Base-by-base conservation (phyloP, 2,888 invertebrate genomes). In the Glyphotaelius pellucidus region DNA sequence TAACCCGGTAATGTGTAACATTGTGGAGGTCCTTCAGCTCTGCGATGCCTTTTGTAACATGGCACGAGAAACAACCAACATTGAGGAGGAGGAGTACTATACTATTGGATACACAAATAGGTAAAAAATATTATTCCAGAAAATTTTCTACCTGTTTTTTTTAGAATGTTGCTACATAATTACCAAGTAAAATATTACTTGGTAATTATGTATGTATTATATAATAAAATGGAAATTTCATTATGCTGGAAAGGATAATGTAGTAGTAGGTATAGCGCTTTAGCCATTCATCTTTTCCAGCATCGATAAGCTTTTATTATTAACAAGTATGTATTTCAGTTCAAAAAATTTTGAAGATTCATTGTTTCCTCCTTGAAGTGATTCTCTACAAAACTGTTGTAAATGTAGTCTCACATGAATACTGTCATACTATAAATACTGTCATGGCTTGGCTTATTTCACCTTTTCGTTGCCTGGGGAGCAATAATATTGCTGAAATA, bases 1-100 rank as follows among this genome's bases (percentile, higher is more conserved):
- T 94, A 96, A 95, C 93, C 95, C 95, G 0, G 96, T 96, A 80
- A 96, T 97, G 94, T 95, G 96, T 93, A 96, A 96, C 93, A 97
- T 97, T 38, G 95, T 96, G 94, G 95, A 97, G 94, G 95, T 97
- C 93, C 95, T 97, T 93, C 95, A 97, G 94, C 95, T 98, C 25
- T 97, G 97, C 94, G 96, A 97, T 94, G 96, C 97, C 47, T 97
- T 97, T 94, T 97, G 97, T 93, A 94, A 95, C 86, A 96, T 96
- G 94, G 96, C 96, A 90, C 95, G 95, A 93, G 94, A 95, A 0
- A 96, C 95, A 93, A 94, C 94, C 0, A 95, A 95, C 91, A 95
- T 94, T 89, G 95, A 95, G 12, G 95, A 95, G 0, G 96, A 96
- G 92, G 95, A 95, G 84, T 96, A 96, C 93, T 95, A 95, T 86